phyloP scores from a whole-genome alignment of 2,113 vertebrate genomes.

The Protobothrops flavoviridis region DNA sequence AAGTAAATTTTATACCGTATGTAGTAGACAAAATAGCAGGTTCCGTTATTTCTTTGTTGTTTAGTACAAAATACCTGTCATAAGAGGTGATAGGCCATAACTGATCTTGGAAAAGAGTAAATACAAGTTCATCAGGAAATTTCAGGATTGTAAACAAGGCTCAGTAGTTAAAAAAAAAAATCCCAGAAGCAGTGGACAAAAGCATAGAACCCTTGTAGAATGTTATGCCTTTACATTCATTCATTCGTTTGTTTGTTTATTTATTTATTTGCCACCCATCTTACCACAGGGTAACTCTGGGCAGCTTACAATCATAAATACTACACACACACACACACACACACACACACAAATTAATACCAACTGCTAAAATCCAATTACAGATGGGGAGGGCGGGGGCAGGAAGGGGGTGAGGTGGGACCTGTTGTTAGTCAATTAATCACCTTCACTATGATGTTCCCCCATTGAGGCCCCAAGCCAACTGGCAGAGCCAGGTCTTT shows the following conservation, averaged over 20 bases:
- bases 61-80: not conserved
- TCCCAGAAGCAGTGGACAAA: not conserved
- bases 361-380: no score
- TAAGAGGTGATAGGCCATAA: not conserved
- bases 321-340: no score
- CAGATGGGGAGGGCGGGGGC: no score
- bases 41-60: not conserved
- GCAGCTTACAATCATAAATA: no score
- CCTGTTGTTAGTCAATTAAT: not conserved
- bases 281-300: no score
- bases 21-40: not conserved
- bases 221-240: not conserved
- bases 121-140: not conserved
- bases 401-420: not conserved
- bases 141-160: not conserved
- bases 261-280: no score
- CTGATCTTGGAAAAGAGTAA: not conserved
- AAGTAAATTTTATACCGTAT: not conserved
- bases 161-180: not conserved
- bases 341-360: no score
- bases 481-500: not conserved
- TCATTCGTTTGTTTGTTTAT: no score
- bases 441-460: not conserved
- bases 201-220: not conserved
- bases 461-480: not conserved